Percentiles rank a stretch among this genome's conserved stretches.
These are phyloP conservation scores for Chelonia mydas DNA, from an alignment of 2,797 vertebrate genomes.

Conservation along the genomic window DNA sequence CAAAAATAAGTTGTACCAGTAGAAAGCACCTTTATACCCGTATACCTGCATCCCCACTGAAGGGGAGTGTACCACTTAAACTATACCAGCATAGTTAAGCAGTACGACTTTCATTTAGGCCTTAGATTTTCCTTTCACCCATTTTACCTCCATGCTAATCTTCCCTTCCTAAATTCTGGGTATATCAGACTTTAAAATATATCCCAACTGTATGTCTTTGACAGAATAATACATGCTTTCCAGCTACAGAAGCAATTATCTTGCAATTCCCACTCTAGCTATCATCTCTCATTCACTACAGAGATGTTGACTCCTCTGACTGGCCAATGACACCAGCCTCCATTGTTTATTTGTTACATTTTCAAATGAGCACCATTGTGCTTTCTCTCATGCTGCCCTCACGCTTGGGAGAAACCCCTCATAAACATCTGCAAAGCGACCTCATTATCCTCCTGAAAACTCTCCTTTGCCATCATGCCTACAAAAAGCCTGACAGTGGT, in stretches of 20 bases:
- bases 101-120: not conserved
- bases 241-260: not conserved
- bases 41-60: not conserved
- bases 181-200: not conserved
- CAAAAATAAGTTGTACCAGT: not conserved
- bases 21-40: not conserved
- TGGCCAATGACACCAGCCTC: not conserved
- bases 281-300: not conserved
- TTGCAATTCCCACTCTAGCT: not conserved
- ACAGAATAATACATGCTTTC: not conserved
- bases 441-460: not conserved
- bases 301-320: not conserved
- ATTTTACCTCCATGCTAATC: not conserved
- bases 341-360: not conserved
- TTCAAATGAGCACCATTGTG: not conserved
- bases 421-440: not conserved
- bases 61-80: not conserved
- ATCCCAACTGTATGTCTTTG: not conserved
- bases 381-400: not conserved
- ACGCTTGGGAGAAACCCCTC: not conserved
- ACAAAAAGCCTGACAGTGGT: not conserved
- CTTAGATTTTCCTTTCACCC: not conserved
- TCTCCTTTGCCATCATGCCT: not conserved
- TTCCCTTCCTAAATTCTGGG: not conserved
- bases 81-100: not conserved